phyloP scores from a whole-genome alignment of 2,888 invertebrate species.

The Cancer borealis region DNA sequence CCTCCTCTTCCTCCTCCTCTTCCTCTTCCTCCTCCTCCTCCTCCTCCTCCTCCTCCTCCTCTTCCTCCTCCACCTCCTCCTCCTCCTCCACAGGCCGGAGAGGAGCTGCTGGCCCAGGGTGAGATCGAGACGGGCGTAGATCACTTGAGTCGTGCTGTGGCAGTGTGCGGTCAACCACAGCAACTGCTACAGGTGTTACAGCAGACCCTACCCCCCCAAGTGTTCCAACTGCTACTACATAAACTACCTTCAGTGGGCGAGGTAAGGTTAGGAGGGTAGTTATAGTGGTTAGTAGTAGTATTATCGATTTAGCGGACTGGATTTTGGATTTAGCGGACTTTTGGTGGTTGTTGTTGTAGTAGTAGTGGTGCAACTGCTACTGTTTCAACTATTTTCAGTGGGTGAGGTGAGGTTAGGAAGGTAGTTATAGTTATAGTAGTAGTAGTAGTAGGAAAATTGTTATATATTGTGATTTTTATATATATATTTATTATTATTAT shows the following conservation, averaged over 20 bases:
- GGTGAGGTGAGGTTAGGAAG: no score
- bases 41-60: neutral
- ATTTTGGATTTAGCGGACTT: no score
- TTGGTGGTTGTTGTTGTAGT: neutral
- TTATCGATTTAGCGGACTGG: no score
- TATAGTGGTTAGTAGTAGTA: no score
- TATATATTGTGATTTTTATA: neutral
- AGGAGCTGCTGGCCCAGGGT: slow-evolving; percentile 92
- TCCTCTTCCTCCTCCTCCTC: neutral
- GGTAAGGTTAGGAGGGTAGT: slow-evolving; percentile 49
- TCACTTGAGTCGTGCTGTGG: slow-evolving; percentile 97
- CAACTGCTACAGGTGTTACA: slow-evolving; percentile 93
- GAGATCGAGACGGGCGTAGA: slow-evolving; percentile 94
- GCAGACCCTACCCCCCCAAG: slow-evolving; percentile 96
- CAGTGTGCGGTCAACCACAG: slow-evolving; percentile 96
- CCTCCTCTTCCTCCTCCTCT: neutral
- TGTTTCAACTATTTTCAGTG: no score
- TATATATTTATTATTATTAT: no score
- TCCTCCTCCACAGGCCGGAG: slow-evolving; percentile 83
- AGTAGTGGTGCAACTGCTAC: neutral
- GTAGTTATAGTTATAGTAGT: neutral
- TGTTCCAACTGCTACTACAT: slow-evolving; percentile 93
- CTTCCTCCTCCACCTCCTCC: neutral
- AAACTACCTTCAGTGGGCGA: slow-evolving; percentile 85
- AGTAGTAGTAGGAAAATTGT: neutral